Evolutionary conservation across 2,113 vertebrate genomes (phyloP).

Genomic region (Bubo blakistoni): DNA sequence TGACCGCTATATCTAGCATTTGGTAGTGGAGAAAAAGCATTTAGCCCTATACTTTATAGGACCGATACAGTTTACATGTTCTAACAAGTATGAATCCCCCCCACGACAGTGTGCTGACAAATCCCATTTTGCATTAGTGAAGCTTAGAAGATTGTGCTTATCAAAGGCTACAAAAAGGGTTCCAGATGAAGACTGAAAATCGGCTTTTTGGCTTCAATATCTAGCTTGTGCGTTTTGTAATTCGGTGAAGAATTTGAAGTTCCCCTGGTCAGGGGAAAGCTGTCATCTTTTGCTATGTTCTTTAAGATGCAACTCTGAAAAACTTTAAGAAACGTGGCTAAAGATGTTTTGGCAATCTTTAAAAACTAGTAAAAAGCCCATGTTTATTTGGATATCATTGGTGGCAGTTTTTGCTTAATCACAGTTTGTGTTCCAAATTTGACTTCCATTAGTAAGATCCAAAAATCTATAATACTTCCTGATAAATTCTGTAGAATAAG

Average conservation of each 20-base stretch:
- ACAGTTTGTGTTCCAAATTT: neutral
- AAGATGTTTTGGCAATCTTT: neutral
- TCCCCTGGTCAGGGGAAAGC: neutral
- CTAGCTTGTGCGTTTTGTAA: neutral
- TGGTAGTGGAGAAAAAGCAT: neutral
- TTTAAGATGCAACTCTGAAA: neutral
- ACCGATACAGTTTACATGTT: neutral
- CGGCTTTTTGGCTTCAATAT: neutral
- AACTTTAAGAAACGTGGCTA: neutral
- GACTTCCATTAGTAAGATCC: neutral
- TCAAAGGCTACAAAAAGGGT: neutral
- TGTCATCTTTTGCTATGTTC: neutral
- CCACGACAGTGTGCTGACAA: neutral
- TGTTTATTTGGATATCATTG: neutral
- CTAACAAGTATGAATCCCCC: neutral
- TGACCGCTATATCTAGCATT: neutral
- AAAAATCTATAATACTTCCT: neutral
- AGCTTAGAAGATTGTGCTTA: neutral
- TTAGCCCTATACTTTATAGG: neutral
- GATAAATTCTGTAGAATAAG: neutral
- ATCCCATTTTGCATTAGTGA: neutral
- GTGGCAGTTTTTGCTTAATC: neutral
- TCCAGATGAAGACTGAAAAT: neutral
- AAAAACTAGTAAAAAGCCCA: neutral
- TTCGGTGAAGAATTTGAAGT: neutral